Base-by-base conservation (phyloP, 2,113 vertebrate species). In the Tragelaphus imberbis region DNA sequence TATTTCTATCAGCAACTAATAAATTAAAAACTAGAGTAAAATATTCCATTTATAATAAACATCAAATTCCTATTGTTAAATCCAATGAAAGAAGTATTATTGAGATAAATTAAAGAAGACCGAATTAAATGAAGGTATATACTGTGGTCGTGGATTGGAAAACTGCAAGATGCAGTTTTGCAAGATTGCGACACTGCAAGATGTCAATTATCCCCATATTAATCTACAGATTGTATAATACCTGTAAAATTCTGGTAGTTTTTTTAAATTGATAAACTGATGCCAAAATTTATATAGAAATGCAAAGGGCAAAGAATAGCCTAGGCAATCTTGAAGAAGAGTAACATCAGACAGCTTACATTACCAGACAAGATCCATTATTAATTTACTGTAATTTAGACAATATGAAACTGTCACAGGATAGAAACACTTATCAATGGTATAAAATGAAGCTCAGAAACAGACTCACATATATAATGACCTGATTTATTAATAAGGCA, bases 21-120 rank as follows among this genome's bases (percentile, higher is more conserved):
- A 92, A 88, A 17, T 61, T 56, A 91, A 63, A 94, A 91, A 59
- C 88, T 80, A 92, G 96, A 95, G 88, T 47, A 58, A 90, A 90
- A 71, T 63, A 81, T 63, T 80, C 14, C 44, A 82, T 23, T 95
- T 89, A 27, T 86, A 95, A 47, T 96, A 96, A 65, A 30, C 44
- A 94, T 63, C 7, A 47, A 86, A 61, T 90, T 68, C 23, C 27
- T 86, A 96, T 16, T 84, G 85, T 77, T 91, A 77, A 84, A 44
- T 65, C 55, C 75, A 89, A 71, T 86, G 55, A 91, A 68, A 87
- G 21, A 91, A 59, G 36, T 85, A 30, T 30, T 85, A 44, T 28
- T 59, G n/a, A 84, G n/a, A 58, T 40, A 84, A 58, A 58, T 84
- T 58, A 28, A 58, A 40, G 40, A 44, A 87, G 36, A 84, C 81